These are phyloP conservation scores for Chelidonichthys spinosus DNA, from an alignment of 2,797 vertebrate genomes.

Conservation along the genomic window DNA sequence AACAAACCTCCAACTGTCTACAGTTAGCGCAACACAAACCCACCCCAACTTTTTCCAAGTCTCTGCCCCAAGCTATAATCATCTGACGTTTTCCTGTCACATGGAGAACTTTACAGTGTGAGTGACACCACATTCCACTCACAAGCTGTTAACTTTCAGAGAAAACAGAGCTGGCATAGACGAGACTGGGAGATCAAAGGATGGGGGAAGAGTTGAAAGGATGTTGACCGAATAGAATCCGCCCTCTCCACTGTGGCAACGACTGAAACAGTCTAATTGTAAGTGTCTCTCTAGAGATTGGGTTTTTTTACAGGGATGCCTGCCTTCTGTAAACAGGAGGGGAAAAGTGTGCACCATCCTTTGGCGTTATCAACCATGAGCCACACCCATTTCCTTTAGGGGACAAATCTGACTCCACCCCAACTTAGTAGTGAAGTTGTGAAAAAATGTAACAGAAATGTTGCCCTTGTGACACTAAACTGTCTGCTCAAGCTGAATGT, in stretches of 20 bases:
- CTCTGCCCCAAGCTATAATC: conserved; percentile 11
- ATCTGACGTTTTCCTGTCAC: conserved; percentile 29
- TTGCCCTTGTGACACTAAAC: not conserved
- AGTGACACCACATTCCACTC: conserved; percentile 37
- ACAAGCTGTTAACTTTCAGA: not conserved
- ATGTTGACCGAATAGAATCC: conserved; percentile 16
- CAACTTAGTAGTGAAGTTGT: not conserved
- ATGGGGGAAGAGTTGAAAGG: conserved; percentile 1
- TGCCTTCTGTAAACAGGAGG: conserved; percentile 68
- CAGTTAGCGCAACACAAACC: conserved; percentile 8
- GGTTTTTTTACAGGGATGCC: conserved; percentile 65
- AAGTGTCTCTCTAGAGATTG: conserved; percentile 27
- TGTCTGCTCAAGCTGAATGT: conserved; percentile 15
- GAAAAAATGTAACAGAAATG: conserved; percentile 25
- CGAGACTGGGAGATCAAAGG: conserved; percentile 5
- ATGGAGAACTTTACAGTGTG: conserved; percentile 2
- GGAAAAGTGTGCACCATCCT: conserved; percentile 36
- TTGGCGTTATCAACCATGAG: conserved; percentile 40
- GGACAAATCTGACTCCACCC: conserved; percentile 43
- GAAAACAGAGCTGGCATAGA: conserved; percentile 10
- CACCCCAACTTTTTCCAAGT: conserved; percentile 13
- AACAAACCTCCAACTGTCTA: conserved; percentile 22
- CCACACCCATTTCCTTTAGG: conserved; percentile 63
- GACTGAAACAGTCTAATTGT: conserved; percentile 20
- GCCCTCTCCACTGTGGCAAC: conserved; percentile 21